Evolutionary conservation across 2,797 vertebrate genomes (phyloP).

Genomic region (Philypnodon macrostomus): DNA sequence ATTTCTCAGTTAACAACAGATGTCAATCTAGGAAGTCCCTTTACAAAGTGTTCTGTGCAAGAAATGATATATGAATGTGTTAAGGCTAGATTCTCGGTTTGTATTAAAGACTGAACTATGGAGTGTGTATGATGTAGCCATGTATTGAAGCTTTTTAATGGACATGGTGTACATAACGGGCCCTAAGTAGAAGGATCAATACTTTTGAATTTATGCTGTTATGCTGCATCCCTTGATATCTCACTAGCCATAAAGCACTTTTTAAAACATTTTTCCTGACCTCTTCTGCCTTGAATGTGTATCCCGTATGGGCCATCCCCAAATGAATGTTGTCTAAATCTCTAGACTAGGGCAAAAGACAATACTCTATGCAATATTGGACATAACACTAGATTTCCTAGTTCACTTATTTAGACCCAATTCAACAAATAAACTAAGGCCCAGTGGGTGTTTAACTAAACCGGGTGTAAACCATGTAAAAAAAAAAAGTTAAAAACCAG

Average conservation of each 20-base stretch:
- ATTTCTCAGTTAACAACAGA: background rate
- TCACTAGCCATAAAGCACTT: constrained; percentile 68
- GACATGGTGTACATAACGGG: constrained; percentile 37
- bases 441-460: too few species aligned
- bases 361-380: constrained; percentile 76
- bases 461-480: too few species aligned
- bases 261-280: constrained; percentile 61
- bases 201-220: constrained; percentile 37
- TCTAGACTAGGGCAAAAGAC: constrained; percentile 30
- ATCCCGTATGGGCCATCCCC: constrained; percentile 37
- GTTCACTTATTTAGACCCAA: too few species aligned
- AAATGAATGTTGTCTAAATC: constrained; percentile 58
- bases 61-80: constrained; percentile 64
- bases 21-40: constrained; percentile 23
- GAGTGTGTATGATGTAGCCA: constrained; percentile 17
- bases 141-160: constrained; percentile 23
- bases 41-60: constrained; percentile 31
- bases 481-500: too few species aligned
- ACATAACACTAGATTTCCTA: constrained; percentile 40
- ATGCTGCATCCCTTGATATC: constrained; percentile 41
- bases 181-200: constrained; percentile 29
- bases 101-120: constrained; percentile 31
- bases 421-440: too few species aligned
- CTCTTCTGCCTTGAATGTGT: constrained; percentile 69
- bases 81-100: constrained; percentile 33